These are phyloP conservation scores for Lithophane leautieri DNA, from an alignment of 2,888 invertebrate genomes.

Conservation along the genomic window DNA sequence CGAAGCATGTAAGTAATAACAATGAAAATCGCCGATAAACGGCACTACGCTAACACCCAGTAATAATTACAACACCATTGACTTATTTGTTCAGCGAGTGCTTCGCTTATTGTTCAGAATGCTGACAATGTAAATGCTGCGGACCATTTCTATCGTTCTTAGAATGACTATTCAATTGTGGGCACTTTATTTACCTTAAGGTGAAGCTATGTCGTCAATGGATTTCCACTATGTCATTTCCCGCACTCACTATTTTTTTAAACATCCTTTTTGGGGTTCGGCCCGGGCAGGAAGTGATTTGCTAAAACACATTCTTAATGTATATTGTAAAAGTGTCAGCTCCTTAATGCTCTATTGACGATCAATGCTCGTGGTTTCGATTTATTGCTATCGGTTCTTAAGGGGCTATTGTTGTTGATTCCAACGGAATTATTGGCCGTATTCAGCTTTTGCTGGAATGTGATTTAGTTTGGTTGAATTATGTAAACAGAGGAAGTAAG, in stretches of 20 bases:
- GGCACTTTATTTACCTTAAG: constrained; percentile 83
- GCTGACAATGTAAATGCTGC: constrained; percentile 74
- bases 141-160: constrained; percentile 64
- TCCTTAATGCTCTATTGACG: constrained; percentile 87
- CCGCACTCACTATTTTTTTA: constrained; percentile 86
- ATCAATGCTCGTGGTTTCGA: constrained; percentile 84
- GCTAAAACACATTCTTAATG: constrained; percentile 89
- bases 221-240: constrained; percentile 88
- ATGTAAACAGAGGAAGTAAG: constrained; percentile 65
- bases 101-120: constrained; percentile 75
- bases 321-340: constrained; percentile 86
- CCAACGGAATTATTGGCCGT: constrained; percentile 83
- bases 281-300: constrained; percentile 87
- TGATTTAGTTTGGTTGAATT: constrained; percentile 77
- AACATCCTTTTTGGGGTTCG: constrained; percentile 78
- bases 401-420: constrained; percentile 83
- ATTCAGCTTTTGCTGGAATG: constrained; percentile 75
- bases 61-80: constrained; percentile 79
- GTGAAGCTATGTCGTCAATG: constrained; percentile 77
- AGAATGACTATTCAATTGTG: constrained; percentile 88
- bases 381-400: constrained; percentile 86
- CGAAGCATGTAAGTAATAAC: constrained; percentile 76
- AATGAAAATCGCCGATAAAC: constrained; percentile 75
- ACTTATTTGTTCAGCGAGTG: constrained; percentile 77
- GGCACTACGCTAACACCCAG: constrained; percentile 72